A percentile compares a stretch with the other conserved stretches of the same genome.
phyloP scores from a whole-genome alignment of 1,140 invertebrate species.

The Pachyrhynchus sulphureomaculatus region DNA sequence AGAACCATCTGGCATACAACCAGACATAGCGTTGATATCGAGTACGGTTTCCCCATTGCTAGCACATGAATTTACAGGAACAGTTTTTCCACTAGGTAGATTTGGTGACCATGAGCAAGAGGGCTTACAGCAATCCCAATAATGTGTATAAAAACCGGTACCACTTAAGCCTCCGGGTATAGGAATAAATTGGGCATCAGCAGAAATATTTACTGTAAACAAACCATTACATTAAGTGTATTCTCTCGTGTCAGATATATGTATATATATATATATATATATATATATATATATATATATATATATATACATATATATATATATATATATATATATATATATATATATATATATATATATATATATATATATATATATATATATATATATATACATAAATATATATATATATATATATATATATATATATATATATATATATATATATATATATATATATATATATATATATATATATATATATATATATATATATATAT shows the following conservation, averaged over 20 bases:
- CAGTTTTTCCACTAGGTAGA: no score
- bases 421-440: slow-evolving; percentile 4
- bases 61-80: slow-evolving; percentile 6
- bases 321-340: slow-evolving; percentile 13
- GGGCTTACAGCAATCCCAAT: no score
- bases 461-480: not conserved
- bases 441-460: slow-evolving; percentile 4
- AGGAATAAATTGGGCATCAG: no score
- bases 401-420: slow-evolving; percentile 1
- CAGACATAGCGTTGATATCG: slow-evolving; percentile 4
- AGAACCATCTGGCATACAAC: not conserved
- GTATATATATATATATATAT: slow-evolving; percentile 14
- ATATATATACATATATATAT: slow-evolving; percentile 14
- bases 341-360: slow-evolving; percentile 4
- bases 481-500: no score
- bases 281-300: slow-evolving; percentile 16
- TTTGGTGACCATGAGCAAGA: no score
- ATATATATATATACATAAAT: not conserved
- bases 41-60: not conserved
- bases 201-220: no score
- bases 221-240: no score
- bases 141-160: no score
- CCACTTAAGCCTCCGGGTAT: no score
- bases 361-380: slow-evolving; percentile 4
- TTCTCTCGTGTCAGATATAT: not conserved